phyloP scores from a whole-genome alignment of 2,888 invertebrate genomes.

The Anarsia innoxiella region DNA sequence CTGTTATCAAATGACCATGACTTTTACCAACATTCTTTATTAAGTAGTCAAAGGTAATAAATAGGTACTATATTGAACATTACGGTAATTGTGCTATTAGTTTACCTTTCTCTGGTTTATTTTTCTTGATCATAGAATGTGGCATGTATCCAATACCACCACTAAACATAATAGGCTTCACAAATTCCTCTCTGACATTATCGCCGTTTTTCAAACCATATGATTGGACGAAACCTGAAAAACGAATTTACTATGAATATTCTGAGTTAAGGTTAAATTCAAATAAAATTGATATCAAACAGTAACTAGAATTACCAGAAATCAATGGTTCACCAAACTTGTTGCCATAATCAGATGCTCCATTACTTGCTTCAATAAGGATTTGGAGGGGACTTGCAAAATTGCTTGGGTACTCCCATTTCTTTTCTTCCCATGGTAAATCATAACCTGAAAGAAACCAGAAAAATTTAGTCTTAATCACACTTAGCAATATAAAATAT shows the following conservation, averaged over 20 bases:
- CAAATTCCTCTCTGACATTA: constrained; percentile 89
- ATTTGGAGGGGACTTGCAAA: constrained; percentile 94
- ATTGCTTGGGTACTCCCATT: constrained; percentile 86
- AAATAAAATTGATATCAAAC: too few relatives aligned
- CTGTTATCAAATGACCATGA: background rate
- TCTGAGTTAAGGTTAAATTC: too few relatives aligned
- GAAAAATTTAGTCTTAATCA: too few relatives aligned
- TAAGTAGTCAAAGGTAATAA: constrained; percentile 3
- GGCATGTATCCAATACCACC: constrained; percentile 96
- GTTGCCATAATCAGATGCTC: constrained; percentile 99
- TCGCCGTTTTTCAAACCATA: constrained; percentile 84
- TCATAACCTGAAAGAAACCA: constrained; percentile 86
- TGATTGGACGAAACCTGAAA: constrained; percentile 90
- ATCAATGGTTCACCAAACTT: constrained; percentile 99
- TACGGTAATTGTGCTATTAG: background rate
- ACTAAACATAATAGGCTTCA: constrained; percentile 99
- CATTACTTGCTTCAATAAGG: constrained; percentile 96
- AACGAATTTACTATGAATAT: too few relatives aligned
- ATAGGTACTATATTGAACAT: too few relatives aligned
- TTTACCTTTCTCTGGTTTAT: constrained; percentile 81
- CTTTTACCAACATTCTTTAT: constrained; percentile 2
- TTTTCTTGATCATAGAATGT: constrained; percentile 85
- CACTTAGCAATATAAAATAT: too few relatives aligned
- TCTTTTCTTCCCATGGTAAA: constrained; percentile 89
- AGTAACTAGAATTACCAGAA: too few relatives aligned